These are phyloP conservation scores for Bombyx huttoni DNA, from an alignment of 2,888 invertebrate species.

Conservation along the genomic window DNA sequence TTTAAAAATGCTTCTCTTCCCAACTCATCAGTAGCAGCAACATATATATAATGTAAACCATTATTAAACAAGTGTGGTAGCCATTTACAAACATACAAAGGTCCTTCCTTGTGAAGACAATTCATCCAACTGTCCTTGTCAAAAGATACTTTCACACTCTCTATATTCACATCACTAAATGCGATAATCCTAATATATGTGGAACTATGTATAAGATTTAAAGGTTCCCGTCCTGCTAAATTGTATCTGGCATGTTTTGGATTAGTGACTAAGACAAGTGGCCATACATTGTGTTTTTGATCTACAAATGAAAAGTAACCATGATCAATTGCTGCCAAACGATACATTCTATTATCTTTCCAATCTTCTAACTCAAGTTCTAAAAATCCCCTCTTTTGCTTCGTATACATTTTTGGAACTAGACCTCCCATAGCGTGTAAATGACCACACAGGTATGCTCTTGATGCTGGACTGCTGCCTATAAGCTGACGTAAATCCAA, in stretches of 20 bases:
- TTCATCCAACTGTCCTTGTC: slow-evolving; percentile 75
- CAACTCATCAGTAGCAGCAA: slow-evolving; percentile 70
- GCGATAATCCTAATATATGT: slow-evolving; percentile 86
- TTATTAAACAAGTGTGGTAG: slow-evolving; percentile 73
- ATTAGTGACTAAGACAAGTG: slow-evolving; percentile 87
- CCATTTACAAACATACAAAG: slow-evolving; percentile 83
- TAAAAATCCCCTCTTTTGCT: slow-evolving; percentile 85
- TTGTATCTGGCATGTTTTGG: slow-evolving; percentile 87
- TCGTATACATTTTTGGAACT: slow-evolving; percentile 87
- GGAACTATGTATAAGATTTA: slow-evolving; percentile 76
- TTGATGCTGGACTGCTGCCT: slow-evolving; percentile 72
- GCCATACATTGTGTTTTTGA: slow-evolving; percentile 83
- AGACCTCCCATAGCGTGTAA: slow-evolving; percentile 87
- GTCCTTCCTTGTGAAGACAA: slow-evolving; percentile 75
- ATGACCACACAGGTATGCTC: slow-evolving; percentile 91
- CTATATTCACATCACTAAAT: slow-evolving; percentile 79
- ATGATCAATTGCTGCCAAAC: slow-evolving; percentile 89
- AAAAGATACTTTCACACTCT: slow-evolving; percentile 77
- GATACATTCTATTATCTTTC: slow-evolving; percentile 90
- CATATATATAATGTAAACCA: slow-evolving; percentile 79
- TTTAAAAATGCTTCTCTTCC: slow-evolving; percentile 67
- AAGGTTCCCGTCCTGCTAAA: slow-evolving; percentile 82
- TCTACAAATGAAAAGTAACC: slow-evolving; percentile 90
- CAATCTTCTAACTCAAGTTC: slow-evolving; percentile 94
- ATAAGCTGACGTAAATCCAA: slow-evolving; percentile 71